Evolutionary conservation across 2,113 vertebrate species (phyloP), one percentile per base, ranked within the genome.

Genomic region (Sebastes fasciatus): DNA sequence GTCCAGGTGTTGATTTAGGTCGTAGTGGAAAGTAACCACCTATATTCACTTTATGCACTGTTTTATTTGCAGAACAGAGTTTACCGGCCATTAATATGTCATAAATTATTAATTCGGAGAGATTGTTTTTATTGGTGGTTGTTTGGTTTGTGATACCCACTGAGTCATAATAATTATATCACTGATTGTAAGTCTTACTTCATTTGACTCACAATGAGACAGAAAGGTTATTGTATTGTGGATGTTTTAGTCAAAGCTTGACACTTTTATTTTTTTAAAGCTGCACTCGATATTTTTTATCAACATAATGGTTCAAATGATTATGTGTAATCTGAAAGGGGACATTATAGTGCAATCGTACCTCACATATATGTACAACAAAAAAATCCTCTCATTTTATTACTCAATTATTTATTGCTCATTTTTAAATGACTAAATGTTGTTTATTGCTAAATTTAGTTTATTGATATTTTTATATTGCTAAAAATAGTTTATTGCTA

Each of bases 21-120:
- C 67, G 58, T 54, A 42, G 58, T 55, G 77, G 68, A 86, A 82
- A 90, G 57, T 79, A 77, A 87, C 34, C 23, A n/a, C 40, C 2
- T 19, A 17, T n/a, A 84, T 54, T 69, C 14, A 42, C 51, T 70
- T 57, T n/a, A 51, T 23, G 23, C 19, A 10, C 19, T n/a, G 1
- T 19, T 80, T 58, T 77, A 74, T 83, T 83, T 85, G 65, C 19
- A 74, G 58, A 58, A 61, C 17, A 58, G 19, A 60, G 64, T 66
- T 74, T 66, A 70, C 55, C 6, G 12, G 21, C 11, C 10, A 82
- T 88, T 79, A 77, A 82, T 23, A 51, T 76, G 68, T 23, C 68
- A 64, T 82, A n/a, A 63, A 79, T 77, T 11, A 84, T 61, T 60
- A 46, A 80, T 67, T 75, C 11, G 63, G 17, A 42, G 9, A n/a